These are phyloP conservation scores for Elymnias hypermnestra DNA, from an alignment of 1,140 invertebrate genomes.

Conservation along the genomic window DNA sequence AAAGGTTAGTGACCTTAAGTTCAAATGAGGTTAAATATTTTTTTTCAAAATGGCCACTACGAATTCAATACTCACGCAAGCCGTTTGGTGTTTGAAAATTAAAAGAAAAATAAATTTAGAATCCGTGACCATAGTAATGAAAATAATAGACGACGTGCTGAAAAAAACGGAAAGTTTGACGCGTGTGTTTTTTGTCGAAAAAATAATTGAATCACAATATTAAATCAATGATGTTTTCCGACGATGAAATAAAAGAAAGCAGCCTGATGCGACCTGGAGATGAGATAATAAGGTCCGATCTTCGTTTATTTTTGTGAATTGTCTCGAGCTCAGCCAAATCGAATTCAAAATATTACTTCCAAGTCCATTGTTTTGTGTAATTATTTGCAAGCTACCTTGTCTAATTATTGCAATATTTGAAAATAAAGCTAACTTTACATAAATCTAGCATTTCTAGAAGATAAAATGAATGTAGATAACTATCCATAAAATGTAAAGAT, in stretches of 20 bases:
- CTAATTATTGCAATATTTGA: too few relatives aligned
- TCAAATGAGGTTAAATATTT: conserved; percentile 45
- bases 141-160: conserved; percentile 42
- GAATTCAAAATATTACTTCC: neutral
- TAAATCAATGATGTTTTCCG: conserved; percentile 69
- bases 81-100: conserved; percentile 10
- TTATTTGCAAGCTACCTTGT: too few relatives aligned
- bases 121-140: conserved; percentile 45
- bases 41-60: conserved; percentile 2
- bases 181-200: conserved; percentile 52
- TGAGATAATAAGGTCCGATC: conserved; percentile 68
- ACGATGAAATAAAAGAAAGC: conserved; percentile 68
- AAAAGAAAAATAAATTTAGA: conserved; percentile 44
- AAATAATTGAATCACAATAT: conserved; percentile 63
- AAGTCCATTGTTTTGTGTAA: too few relatives aligned
- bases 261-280: conserved; percentile 57
- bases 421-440: too few relatives aligned
- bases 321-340: neutral
- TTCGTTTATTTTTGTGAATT: conserved; percentile 42
- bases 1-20: conserved; percentile 32
- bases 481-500: too few relatives aligned
- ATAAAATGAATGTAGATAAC: too few relatives aligned
- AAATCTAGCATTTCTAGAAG: too few relatives aligned
- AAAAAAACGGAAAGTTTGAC: conserved; percentile 54
- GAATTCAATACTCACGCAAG: conserved; percentile 3